Base-by-base conservation (phyloP, 2,113 vertebrate species). In the Hepsetus odoe region DNA sequence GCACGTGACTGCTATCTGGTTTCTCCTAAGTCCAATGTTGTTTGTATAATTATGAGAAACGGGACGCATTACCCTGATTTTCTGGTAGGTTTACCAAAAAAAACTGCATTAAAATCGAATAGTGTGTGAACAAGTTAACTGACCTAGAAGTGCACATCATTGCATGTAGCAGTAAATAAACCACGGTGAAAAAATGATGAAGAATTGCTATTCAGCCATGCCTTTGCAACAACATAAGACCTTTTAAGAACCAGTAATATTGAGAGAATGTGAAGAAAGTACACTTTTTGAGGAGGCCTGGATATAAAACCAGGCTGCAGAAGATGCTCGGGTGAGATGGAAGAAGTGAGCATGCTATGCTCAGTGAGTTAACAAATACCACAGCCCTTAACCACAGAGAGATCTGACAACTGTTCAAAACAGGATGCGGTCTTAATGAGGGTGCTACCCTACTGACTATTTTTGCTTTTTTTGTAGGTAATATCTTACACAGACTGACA, bases 381-480 rank as follows among this genome's bases (percentile, higher is more conserved):
- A 44, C 38, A 76, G 40, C 72, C 38, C 20, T 49, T 67, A 80
- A 76, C 82, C 82, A 76, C 81, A 80, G 32, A 55, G 16, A 12
- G 44, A 70, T 70, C n/a, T 75, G 46, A 68, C 10, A 67, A 80
- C 80, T 71, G 72, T 69, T 87, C 79, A 92, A 87, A 92, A 92
- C 92, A 93, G 92, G 92, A 93, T 92, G 92, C 89, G 91, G 92
- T 72, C 55, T 44, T 68, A 61, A 13, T 16, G 24, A 42, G 70
- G 74, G 74, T 85, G 85, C 78, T 79, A 86, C 80, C 38, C 26
- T 73, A 68, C 83, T 51, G 46, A 68, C 61, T 32, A 76, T 81
- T 89, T 86, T 77, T 79, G 18, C n/a, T 9, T n/a, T 75, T n/a
- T 84, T 80, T 75, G 61, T 80, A 53, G 79, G 53, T 30, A 33